These are phyloP conservation scores for Centrocercus urophasianus DNA, from an alignment of 2,113 vertebrate genomes.

Conservation along the genomic window DNA sequence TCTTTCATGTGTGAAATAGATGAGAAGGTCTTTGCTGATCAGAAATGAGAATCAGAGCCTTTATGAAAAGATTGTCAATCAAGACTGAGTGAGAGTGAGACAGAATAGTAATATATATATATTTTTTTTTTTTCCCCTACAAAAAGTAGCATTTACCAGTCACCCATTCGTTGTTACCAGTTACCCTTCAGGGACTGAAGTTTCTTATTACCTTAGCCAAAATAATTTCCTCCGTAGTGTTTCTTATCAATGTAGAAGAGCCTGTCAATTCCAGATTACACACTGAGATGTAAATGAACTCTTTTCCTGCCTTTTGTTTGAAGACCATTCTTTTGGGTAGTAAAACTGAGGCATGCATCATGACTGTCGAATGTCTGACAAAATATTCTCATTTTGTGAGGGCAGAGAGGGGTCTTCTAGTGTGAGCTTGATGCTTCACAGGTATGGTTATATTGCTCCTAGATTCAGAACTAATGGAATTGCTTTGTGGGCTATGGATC, in stretches of 20 bases:
- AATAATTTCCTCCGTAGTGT: not conserved
- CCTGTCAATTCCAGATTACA: not conserved
- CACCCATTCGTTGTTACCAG: not conserved
- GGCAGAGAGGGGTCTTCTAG: not conserved
- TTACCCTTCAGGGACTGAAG: not conserved
- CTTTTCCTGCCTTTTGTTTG: not conserved
- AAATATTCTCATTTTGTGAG: not conserved
- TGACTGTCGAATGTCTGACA: not conserved
- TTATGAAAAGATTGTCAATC: not conserved
- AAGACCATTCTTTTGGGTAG: not conserved
- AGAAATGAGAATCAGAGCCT: not conserved
- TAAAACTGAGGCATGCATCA: not conserved
- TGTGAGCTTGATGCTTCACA: not conserved
- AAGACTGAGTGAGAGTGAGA: not conserved
- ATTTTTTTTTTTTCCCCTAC: not conserved
- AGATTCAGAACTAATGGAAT: not conserved
- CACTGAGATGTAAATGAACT: not conserved
- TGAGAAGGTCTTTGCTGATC: not conserved
- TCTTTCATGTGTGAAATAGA: not conserved
- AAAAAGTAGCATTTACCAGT: not conserved
- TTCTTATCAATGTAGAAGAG: not conserved
- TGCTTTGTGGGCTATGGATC: not conserved
- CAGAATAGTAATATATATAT: not conserved
- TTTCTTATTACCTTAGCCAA: not conserved
- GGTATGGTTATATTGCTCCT: not conserved